These are phyloP conservation scores for Eriosoma lanigerum DNA, from an alignment of 1,140 invertebrate genomes.

Conservation along the genomic window DNA sequence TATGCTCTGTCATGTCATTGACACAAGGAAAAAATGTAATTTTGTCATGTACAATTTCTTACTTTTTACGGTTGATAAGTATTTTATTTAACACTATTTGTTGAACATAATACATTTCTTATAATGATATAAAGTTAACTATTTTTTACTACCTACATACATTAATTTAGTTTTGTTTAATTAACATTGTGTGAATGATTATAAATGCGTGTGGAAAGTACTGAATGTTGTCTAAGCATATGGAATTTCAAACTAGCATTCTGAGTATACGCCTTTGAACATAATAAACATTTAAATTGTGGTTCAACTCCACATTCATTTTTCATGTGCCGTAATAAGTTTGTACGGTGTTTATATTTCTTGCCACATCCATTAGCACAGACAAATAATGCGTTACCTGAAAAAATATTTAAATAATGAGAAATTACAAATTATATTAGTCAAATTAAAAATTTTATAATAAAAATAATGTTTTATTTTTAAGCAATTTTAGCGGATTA, in stretches of 20 bases:
- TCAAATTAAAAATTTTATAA: too few relatives aligned
- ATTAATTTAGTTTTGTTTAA: not conserved
- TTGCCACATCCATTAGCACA: slow-evolving; percentile 54
- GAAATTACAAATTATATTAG: not conserved
- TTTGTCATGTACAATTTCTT: too few relatives aligned
- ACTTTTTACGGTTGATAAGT: too few relatives aligned
- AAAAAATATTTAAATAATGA: not conserved
- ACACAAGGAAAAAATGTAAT: too few relatives aligned
- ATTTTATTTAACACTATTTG: too few relatives aligned
- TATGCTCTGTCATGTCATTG: too few relatives aligned
- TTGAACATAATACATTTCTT: too few relatives aligned
- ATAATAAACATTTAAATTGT: slow-evolving; percentile 50
- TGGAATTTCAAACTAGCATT: slow-evolving; percentile 59
- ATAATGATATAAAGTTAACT: too few relatives aligned
- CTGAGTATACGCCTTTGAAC: slow-evolving; percentile 54
- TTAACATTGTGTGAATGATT: not conserved
- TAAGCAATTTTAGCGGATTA: not conserved
- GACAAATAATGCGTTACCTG: not conserved
- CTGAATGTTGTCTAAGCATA: slow-evolving; percentile 54
- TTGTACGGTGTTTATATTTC: slow-evolving; percentile 60
- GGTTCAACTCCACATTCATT: slow-evolving; percentile 57
- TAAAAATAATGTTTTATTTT: too few relatives aligned
- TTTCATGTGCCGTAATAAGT: slow-evolving; percentile 55
- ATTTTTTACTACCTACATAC: too few relatives aligned
- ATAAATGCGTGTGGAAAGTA: not conserved